A percentile compares a stretch with the other conserved stretches of the same genome.
These are phyloP conservation scores for Poecilia latipinna DNA, from an alignment of 2,113 vertebrate species.

Conservation along the genomic window DNA sequence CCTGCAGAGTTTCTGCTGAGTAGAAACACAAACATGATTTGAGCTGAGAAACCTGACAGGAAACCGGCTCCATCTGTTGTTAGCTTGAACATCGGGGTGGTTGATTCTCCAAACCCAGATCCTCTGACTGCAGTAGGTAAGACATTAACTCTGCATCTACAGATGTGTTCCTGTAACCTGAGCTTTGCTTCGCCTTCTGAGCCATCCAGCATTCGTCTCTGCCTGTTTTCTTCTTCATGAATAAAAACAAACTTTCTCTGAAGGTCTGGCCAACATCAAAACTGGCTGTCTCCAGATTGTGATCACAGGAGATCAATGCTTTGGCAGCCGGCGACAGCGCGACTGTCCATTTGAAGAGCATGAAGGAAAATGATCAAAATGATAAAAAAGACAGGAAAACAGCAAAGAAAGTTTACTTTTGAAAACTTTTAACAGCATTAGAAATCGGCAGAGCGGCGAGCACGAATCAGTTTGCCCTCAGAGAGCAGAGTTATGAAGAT, in stretches of 20 bases:
- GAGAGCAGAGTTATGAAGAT: conserved; percentile 38
- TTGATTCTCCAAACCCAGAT: background rate
- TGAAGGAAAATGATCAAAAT: conserved; percentile 54
- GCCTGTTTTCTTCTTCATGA: conserved; percentile 61
- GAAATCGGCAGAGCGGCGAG: conserved; percentile 14
- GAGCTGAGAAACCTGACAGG: background rate
- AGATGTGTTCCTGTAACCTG: background rate
- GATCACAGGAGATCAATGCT: conserved; percentile 71
- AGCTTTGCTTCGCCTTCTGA: conserved; percentile 3
- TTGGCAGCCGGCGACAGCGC: conserved; percentile 38
- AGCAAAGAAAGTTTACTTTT: conserved; percentile 33
- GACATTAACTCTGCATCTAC: background rate
- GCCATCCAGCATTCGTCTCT: conserved; percentile 45
- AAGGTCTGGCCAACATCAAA: conserved; percentile 69
- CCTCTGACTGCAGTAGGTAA: background rate
- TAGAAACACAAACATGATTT: too few species aligned
- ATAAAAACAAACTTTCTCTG: conserved; percentile 58
- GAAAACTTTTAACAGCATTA: conserved; percentile 46
- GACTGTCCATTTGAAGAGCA: conserved; percentile 56
- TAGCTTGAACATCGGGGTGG: background rate
- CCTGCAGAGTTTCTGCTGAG: too few species aligned
- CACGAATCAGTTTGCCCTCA: conserved; percentile 1
- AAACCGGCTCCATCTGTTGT: background rate
- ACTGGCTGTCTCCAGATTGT: conserved; percentile 50
- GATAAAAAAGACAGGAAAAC: conserved; percentile 15